phyloP scores from a whole-genome alignment of 1,140 invertebrate genomes.

The Geopemphigus sp. region DNA sequence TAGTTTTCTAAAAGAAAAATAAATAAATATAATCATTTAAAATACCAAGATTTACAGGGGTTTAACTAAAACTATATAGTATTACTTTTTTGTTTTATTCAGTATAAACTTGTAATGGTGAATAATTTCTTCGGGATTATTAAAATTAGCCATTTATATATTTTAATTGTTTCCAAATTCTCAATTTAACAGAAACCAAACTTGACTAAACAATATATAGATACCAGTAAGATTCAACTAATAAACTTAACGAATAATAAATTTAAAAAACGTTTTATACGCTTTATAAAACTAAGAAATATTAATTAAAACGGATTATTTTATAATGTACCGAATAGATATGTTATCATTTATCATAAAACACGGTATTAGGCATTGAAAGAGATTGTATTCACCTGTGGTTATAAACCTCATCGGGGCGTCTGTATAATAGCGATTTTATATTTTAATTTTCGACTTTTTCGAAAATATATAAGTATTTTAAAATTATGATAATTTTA shows the following conservation, averaged over 20 bases:
- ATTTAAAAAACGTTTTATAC: too few species aligned
- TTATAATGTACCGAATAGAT: background rate
- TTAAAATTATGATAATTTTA: too few species aligned
- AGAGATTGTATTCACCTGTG: too few species aligned
- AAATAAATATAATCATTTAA: background rate
- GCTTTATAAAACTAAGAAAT: background rate
- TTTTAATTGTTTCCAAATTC: too few species aligned
- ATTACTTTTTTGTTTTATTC: conserved; percentile 48
- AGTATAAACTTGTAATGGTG: conserved; percentile 33
- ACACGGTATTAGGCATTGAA: too few species aligned
- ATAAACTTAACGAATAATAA: too few species aligned
- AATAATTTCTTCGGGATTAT: conserved; percentile 43
- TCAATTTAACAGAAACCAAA: background rate
- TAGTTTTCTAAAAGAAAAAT: conserved; percentile 16
- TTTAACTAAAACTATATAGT: background rate
- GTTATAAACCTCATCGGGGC: too few species aligned
- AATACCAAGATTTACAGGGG: background rate
- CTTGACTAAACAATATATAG: background rate
- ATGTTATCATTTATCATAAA: too few species aligned
- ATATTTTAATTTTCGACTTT: too few species aligned
- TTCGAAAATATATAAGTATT: too few species aligned
- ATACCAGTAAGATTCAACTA: background rate
- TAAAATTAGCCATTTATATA: conserved; percentile 5
- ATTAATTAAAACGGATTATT: background rate
- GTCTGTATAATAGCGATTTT: too few species aligned